Conservation (phyloP, 2,888 invertebrate species). For the Phrixothrix hirtus region DNA sequence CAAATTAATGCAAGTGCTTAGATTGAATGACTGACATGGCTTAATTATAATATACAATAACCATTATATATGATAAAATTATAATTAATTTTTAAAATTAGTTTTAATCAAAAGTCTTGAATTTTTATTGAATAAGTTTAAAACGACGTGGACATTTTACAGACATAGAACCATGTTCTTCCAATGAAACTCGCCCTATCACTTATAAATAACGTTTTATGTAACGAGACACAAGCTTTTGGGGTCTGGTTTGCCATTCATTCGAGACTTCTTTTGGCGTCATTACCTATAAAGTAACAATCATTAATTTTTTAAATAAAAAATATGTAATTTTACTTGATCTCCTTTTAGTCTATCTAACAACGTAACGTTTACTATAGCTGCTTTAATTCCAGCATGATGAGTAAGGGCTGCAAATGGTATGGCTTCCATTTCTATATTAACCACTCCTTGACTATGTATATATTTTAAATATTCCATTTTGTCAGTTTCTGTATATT, state of each 20-base stretch:
- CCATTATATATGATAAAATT: too few species aligned
- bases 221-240: constrained; percentile 78
- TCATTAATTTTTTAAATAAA: background rate
- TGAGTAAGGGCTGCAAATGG: constrained; percentile 93
- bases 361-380: constrained; percentile 92
- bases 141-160: constrained; percentile 86
- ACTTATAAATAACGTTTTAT: constrained; percentile 81
- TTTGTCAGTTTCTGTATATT: constrained; percentile 88
- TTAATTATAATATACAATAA: too few species aligned
- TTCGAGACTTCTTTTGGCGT: constrained; percentile 86
- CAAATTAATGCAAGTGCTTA: too few species aligned
- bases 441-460: constrained; percentile 79
- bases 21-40: too few species aligned
- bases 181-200: constrained; percentile 65
- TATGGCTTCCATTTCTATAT: constrained; percentile 97
- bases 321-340: constrained; percentile 61
- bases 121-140: constrained; percentile 88
- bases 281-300: constrained; percentile 64
- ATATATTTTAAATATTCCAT: constrained; percentile 80
- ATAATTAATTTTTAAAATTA: too few species aligned
- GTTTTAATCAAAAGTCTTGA: constrained; percentile 82
- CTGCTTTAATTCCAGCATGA: constrained; percentile 91
- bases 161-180: constrained; percentile 71
- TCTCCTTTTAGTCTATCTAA: constrained; percentile 92
- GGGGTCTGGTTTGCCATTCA: constrained; percentile 90